Evolutionary conservation across 2,888 invertebrate species (phyloP).

Genomic region (Mellilla xanthometata): DNA sequence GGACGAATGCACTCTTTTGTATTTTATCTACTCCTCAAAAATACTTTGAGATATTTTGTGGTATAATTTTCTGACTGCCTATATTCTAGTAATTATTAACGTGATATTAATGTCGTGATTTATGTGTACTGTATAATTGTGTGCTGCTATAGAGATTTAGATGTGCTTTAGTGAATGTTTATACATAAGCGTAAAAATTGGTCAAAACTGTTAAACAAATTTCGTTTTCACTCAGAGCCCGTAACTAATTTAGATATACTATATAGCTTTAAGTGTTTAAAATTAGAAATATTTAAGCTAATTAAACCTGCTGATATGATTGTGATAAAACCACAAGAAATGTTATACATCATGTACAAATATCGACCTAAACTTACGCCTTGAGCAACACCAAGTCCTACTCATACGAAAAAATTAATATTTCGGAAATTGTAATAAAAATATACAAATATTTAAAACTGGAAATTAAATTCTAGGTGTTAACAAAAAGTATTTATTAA

Average conservation of each 20-base stretch:
- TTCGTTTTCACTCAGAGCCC: constrained; percentile 57
- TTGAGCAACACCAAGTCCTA: constrained; percentile 53
- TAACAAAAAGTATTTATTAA: constrained; percentile 37
- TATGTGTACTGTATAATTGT: too few relatives aligned
- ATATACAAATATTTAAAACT: constrained; percentile 36
- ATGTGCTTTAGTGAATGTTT: too few relatives aligned
- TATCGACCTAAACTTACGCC: constrained; percentile 48
- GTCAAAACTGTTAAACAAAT: too few relatives aligned
- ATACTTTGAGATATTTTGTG: too few relatives aligned
- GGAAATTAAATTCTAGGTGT: constrained; percentile 38
- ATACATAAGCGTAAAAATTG: too few relatives aligned
- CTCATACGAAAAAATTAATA: constrained; percentile 33
- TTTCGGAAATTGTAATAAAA: constrained; percentile 34
- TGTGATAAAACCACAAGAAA: constrained; percentile 39
- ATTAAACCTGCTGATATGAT: constrained; percentile 37
- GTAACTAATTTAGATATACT: constrained; percentile 46
- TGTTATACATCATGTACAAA: constrained; percentile 36
- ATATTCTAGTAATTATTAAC: too few relatives aligned
- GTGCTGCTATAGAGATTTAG: too few relatives aligned
- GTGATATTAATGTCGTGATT: too few relatives aligned
- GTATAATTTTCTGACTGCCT: too few relatives aligned
- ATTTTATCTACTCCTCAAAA: too few relatives aligned
- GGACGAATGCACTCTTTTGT: too few relatives aligned
- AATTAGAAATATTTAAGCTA: constrained; percentile 63
- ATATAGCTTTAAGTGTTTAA: constrained; percentile 81